phyloP scores from a whole-genome alignment of 1,140 invertebrate genomes.

The Drosophila mauritiana region DNA sequence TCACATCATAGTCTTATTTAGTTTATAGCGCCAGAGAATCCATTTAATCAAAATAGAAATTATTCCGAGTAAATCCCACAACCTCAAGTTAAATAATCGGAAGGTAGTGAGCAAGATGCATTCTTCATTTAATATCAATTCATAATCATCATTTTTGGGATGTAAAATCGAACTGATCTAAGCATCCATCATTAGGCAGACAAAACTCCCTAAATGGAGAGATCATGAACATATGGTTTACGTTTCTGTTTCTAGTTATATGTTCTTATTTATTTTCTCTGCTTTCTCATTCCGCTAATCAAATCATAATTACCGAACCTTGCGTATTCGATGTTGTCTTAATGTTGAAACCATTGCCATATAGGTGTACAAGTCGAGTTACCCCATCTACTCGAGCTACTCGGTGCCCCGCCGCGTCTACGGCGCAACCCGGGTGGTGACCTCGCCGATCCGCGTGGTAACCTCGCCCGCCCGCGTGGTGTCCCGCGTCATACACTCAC shows the following conservation, averaged over 20 bases:
- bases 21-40: background rate
- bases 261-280: constrained; percentile 1
- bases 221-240: background rate
- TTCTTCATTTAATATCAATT: background rate
- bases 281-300: constrained; percentile 18
- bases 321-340: constrained; percentile 27
- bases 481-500: constrained; percentile 84
- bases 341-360: constrained; percentile 43
- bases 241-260: constrained; percentile 20
- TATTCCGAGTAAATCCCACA: background rate
- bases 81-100: no score
- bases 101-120: background rate
- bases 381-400: constrained; percentile 82
- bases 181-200: background rate
- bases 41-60: background rate
- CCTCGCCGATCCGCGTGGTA: constrained; percentile 81
- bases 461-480: constrained; percentile 81
- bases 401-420: constrained; percentile 86
- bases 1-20: constrained; percentile 6
- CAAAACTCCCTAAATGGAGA: constrained; percentile 12
- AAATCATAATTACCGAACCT: constrained; percentile 1
- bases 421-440: constrained; percentile 70
- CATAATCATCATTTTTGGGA: no score
- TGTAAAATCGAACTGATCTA: background rate
- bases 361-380: constrained; percentile 83